Evolutionary conservation across 2,113 vertebrate genomes (phyloP).

Genomic region (Chiloscyllium plagiosum): DNA sequence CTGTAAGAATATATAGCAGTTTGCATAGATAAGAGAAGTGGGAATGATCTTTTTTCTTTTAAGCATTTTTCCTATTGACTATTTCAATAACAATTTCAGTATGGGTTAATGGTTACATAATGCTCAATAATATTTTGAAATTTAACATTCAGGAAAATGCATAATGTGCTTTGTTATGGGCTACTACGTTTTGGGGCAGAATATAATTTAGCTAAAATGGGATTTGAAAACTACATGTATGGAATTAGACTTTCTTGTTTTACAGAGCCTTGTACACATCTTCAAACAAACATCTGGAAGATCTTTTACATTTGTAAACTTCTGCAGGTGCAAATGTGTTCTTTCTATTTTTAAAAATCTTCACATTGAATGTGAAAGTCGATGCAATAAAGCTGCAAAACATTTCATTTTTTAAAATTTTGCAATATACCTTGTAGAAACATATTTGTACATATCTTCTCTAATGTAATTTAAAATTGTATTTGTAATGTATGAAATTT

Average conservation of each 20-base stretch:
- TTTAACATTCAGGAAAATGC: not conserved
- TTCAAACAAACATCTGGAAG: slow-evolving; percentile 18
- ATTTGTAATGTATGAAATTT: not conserved
- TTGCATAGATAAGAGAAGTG: not conserved
- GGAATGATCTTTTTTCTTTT: not conserved
- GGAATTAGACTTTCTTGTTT: not conserved
- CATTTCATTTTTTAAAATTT: not conserved
- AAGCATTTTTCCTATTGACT: not conserved
- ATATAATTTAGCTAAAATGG: slow-evolving; percentile 5
- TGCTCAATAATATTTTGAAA: not conserved
- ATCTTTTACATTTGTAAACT: not conserved
- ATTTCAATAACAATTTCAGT: not conserved
- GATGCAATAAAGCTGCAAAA: no score
- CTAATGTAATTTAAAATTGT: not conserved
- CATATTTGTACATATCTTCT: not conserved
- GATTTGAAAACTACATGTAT: not conserved
- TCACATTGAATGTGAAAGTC: not conserved
- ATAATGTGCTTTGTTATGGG: not conserved
- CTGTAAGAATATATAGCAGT: not conserved
- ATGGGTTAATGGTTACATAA: not conserved
- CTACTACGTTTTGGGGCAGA: not conserved
- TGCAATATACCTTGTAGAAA: not conserved
- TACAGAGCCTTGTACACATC: not conserved
- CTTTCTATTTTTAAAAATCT: not conserved
- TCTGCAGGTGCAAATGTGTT: not conserved